Evolutionary conservation across 2,888 invertebrate genomes (phyloP), one percentile per base, ranked within the genome.

Genomic region (Metallyticus violacea): DNA sequence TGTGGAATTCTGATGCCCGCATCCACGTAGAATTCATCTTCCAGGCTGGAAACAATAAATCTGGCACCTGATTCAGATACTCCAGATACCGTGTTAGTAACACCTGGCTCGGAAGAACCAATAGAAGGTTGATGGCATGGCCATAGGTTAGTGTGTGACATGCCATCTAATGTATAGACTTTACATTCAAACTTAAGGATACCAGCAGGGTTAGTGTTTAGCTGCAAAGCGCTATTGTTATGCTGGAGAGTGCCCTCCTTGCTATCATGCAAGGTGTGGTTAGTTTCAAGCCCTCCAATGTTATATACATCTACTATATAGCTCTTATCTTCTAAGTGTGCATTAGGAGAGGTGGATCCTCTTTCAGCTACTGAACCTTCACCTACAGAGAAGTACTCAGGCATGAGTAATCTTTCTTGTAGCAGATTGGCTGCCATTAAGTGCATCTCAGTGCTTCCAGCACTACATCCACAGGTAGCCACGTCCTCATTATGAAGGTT

Each of bases 1-100:
- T 79, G 79, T 79, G 83, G 79, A 26, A 86, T 83, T 84, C 84
- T 80, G 26, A 87, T 81, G 25, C 86, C 87, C 26, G 87, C 87
- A 85, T 87, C 87, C 26, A 87, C 86, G 77, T 85, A 86, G 81
- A 87, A 86, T 62, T 87, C 86, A 80, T 86, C 86, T 62, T 84
- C 86, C 78, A 87, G 79, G 28, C 87, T 86, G 85, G 40, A 85
- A 85, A 87, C 81, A 85, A 87, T 28, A 40, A 87, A 86, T 27
- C 77, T 86, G n/a, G 82, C 62, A 76, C 26, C 26, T 27, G 76
- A 82, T 26, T 76, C 82, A 40, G 25, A 81, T 30, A 25, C 25
- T 7, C 40, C 26, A 26, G 25, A 30, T 5, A 15, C 26, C 40
- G 40, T 15, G 82, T 82, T 82, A 82, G 82, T 62, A 76, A 25